Base-by-base conservation (phyloP, 2,797 vertebrate species). In the Bradypus variegatus region DNA sequence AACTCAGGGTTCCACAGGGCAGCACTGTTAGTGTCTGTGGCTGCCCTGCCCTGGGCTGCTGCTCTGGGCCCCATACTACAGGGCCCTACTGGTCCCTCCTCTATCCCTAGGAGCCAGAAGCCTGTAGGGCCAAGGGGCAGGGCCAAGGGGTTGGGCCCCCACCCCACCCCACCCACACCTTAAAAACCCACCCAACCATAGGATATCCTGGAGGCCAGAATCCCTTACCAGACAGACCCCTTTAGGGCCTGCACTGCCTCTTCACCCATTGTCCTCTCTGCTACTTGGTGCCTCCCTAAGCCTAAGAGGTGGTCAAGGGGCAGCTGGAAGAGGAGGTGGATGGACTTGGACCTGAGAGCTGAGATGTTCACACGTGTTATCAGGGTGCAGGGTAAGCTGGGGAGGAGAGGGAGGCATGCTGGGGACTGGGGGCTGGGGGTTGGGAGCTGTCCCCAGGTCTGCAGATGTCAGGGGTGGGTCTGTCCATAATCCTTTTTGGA, bases 11-110 rank as follows among this genome's bases (percentile, higher is more conserved):
- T 50, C 55, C 48, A 6, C 1, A 14, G 86, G 8, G 3, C 92
- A 53, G 82, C 0, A 0, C 0, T 10, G 10, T 25, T n/a, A 1
- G 53, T 8, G 8, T 9, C 64, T 58, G 14, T 1, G 0, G 36
- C 55, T 53, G 50, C 16, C 12, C 7, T 23, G 1, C 45, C 33
- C 9, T 18, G 29, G 27, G 48, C n/a, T 36, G 64, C 72, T 33
- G 48, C n/a, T 62, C 10, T 36, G 18, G 6, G 16, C 2, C 29
- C 29, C 50, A 82, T 18, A 4, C 55, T 16, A 38, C 41, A 75
- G 25, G 25, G 6, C 5, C 36, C 2, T 33, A 50, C 33, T 21
- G 29, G 5, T 9, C 48, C 25, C 31, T 75, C 38, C 79, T 50
- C 19, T 8, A 55, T 36, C n/a, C 60, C 23, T 21, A 5, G n/a